phyloP scores from a whole-genome alignment of 2,888 invertebrate genomes.

The Ornithoptera priamus region DNA sequence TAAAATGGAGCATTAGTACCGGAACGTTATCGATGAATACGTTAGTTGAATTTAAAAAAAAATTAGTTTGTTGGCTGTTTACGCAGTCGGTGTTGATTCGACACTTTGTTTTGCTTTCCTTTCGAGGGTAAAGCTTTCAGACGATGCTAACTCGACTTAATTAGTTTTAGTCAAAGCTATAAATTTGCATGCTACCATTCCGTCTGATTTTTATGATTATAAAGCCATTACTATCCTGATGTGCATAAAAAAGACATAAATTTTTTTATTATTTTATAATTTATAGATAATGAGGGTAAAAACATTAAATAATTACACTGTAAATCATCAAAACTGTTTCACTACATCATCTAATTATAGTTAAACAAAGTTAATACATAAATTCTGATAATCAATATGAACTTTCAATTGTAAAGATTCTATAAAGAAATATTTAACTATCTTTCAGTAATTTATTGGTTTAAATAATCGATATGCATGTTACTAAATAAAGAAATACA shows the following conservation, averaged over 20 bases:
- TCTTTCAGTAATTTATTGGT: not conserved
- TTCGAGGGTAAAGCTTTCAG: conserved; percentile 9
- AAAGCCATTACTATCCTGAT: not conserved
- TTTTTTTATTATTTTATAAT: not conserved
- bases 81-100: conserved; percentile 9
- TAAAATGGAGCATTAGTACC: conserved; percentile 29
- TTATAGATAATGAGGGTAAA: not conserved
- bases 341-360: not conserved
- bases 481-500: not conserved
- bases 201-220: conserved; percentile 3
- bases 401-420: not conserved
- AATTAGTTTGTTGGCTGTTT: conserved; percentile 20
- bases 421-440: not conserved
- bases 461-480: not conserved
- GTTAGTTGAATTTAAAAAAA: conserved; percentile 27
- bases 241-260: not conserved
- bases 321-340: no score
- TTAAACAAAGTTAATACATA: not conserved
- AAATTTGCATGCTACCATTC: conserved; percentile 9
- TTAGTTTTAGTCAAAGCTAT: conserved; percentile 6
- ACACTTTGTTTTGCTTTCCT: conserved; percentile 16
- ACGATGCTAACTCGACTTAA: not conserved
- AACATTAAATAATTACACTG: not conserved
- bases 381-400: not conserved
- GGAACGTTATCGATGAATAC: conserved; percentile 28